A percentile compares a stretch with the other conserved stretches of the same genome.
phyloP scores from a whole-genome alignment of 2,888 invertebrate species.

The Eilema caniola region DNA sequence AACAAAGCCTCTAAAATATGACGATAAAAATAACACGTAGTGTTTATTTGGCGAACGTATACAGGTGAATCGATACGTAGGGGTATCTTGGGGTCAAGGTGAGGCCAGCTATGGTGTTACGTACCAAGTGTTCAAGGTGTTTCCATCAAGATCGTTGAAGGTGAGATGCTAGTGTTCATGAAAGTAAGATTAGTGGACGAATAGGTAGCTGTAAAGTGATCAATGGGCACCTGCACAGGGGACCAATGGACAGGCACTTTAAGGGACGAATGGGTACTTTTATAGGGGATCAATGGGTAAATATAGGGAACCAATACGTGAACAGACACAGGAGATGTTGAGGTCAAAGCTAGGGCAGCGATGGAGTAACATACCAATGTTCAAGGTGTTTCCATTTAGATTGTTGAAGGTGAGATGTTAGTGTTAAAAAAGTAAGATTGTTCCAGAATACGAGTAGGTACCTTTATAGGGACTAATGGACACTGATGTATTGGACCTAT shows the following conservation, averaged over 20 bases:
- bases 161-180: no score
- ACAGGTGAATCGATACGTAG: slow-evolving; percentile 47
- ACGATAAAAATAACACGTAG: slow-evolving; percentile 18
- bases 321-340: slow-evolving; percentile 44
- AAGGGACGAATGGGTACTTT: no score
- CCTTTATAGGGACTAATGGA: no score
- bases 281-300: no score
- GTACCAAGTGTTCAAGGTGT: slow-evolving; percentile 6
- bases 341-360: slow-evolving; percentile 48
- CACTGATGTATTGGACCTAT: no score
- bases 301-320: neutral
- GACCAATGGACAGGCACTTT: no score
- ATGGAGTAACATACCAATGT: slow-evolving; percentile 7
- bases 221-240: no score
- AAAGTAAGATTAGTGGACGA: no score
- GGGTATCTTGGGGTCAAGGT: slow-evolving; percentile 41
- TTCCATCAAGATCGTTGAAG: slow-evolving; percentile 9
- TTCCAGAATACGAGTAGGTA: no score
- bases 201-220: no score
- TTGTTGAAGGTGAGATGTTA: neutral
- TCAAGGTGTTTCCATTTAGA: slow-evolving; percentile 11
- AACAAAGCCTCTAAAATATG: slow-evolving; percentile 1
- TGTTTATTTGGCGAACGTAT: slow-evolving; percentile 40
- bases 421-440: no score
- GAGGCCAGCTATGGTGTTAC: slow-evolving; percentile 34